Base-by-base conservation (phyloP, 2,113 vertebrate genomes). In the Saccopteryx bilineata region DNA sequence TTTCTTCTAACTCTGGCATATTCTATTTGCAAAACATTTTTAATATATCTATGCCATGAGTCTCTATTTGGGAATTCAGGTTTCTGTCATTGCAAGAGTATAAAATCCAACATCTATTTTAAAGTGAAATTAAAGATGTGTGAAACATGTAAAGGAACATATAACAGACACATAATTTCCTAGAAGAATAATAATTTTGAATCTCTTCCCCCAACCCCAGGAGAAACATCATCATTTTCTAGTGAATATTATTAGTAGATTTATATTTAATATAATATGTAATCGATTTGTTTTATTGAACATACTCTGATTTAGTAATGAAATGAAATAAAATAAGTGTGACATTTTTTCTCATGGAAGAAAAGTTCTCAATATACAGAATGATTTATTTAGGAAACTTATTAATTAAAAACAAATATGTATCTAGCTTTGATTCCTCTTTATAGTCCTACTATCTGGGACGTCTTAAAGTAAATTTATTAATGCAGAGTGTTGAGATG, bases 1-100 rank as follows among this genome's bases (percentile, higher is more conserved):
- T 96, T 96, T 76, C 24, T 96, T 90, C 91, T 95, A 94, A 96
- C 82, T 86, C 74, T 93, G 46, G 91, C 69, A 87, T 87, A 96
- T 80, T 82, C 39, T 91, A 78, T 95, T 96, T 97, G 85, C 75
- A 96, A 95, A 96, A 90, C 91, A 76, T 94, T 93, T 94, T 91
- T 61, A 92, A 88, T 96, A 23, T 65, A 87, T 92, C 75, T 84
- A 82, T 96, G 89, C 87, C 54, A 82, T 79, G 18, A 66, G 76
- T 48, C 68, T 95, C 87, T 94, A 11, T 90, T 85, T 93, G 63
- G 90, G 91, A 93, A 95, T 90, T 88, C 82, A 93, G 82, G n/a
- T 48, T 97, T 97, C 75, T 89, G 65, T 85, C 28, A 60, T 94
- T 96, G 74, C n/a, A 95, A 88, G 28, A 92, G n/a, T n/a, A 95